Base-by-base conservation (phyloP, 2,797 vertebrate genomes). In the Acipenser ruthenus region DNA sequence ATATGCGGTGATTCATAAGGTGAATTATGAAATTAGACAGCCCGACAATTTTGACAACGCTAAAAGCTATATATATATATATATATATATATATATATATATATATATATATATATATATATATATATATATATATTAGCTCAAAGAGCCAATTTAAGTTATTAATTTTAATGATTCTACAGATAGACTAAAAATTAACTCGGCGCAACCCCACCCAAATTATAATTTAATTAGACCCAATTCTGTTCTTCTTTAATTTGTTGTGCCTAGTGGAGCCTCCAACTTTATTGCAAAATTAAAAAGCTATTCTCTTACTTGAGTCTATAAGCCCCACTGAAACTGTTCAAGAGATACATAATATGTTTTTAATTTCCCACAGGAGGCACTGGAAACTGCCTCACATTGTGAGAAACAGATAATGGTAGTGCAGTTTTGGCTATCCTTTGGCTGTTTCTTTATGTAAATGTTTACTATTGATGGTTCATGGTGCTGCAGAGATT, bases 291-390 rank as follows among this genome's bases (percentile, higher is more conserved):
- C 88, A 87, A 77, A 86, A 85, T 78, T 84, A 81, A 82, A 86
- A 89, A 81, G 78, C 83, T 69, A 67, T 69, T 60, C 51, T 84
- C 88, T 82, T 85, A 7, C 49, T 85, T 79, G 88, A 83, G 1
- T 56, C 69, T 65, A 64, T 58, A 68, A 82, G 81, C 86, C 84
- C 80, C 84, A 81, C 77, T 78, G 83, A 87, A 87, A 87, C 82
- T 82, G 84, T 89, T 62, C 6, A 62, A 1, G 2, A 62, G 18
- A 18, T 62, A 79, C 73, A 88, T 87, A 89, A 88, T 87, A 88
- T 87, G 84, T 83, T 86, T 89, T 87, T 90, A 90, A 91, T 91
- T 91, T 91, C 89, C 89, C 89, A 63, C 47, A 83, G 80, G 72
- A 80, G 76, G 69, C 77, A 67, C 78, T 79, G 82, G 84, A 83